These are phyloP conservation scores for Acestrorhynchus altus DNA, from an alignment of 2,797 vertebrate species.

Conservation along the genomic window DNA sequence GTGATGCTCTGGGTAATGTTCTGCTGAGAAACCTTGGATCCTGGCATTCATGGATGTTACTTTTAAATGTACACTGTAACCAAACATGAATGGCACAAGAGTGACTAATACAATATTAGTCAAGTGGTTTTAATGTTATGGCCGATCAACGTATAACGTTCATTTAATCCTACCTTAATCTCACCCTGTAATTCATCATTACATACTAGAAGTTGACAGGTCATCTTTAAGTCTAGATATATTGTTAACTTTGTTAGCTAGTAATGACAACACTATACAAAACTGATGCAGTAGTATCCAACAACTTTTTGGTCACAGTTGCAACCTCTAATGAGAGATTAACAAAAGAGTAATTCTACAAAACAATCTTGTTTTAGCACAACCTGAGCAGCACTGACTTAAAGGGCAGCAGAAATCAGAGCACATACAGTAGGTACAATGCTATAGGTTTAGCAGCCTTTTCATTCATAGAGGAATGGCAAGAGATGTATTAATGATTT, in stretches of 20 bases:
- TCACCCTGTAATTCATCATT: slow-evolving; percentile 12
- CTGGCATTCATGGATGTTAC: too few species aligned
- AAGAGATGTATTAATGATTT: slow-evolving; percentile 48
- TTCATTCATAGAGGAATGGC: slow-evolving; percentile 48
- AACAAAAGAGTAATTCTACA: slow-evolving; percentile 40
- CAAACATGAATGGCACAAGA: too few species aligned
- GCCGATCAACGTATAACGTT: too few species aligned
- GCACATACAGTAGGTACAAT: slow-evolving; percentile 53
- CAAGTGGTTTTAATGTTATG: too few species aligned
- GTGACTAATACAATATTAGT: too few species aligned
- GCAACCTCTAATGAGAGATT: slow-evolving; percentile 39
- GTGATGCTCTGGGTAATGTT: too few species aligned
- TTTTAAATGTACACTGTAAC: too few species aligned
- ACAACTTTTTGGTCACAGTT: slow-evolving; percentile 44
- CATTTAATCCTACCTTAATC: slow-evolving; percentile 13
- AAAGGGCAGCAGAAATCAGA: slow-evolving; percentile 57
- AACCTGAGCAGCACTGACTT: slow-evolving; percentile 60
- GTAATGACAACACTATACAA: slow-evolving; percentile 45
- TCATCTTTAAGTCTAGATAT: slow-evolving; percentile 24
- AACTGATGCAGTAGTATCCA: slow-evolving; percentile 51
- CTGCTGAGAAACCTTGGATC: too few species aligned
- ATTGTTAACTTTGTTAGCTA: slow-evolving; percentile 28
- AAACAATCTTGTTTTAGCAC: slow-evolving; percentile 40
- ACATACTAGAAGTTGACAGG: slow-evolving; percentile 36
- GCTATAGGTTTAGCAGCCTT: slow-evolving; percentile 58